phyloP scores from a whole-genome alignment of 2,888 invertebrate species.

The Dynastes maya region DNA sequence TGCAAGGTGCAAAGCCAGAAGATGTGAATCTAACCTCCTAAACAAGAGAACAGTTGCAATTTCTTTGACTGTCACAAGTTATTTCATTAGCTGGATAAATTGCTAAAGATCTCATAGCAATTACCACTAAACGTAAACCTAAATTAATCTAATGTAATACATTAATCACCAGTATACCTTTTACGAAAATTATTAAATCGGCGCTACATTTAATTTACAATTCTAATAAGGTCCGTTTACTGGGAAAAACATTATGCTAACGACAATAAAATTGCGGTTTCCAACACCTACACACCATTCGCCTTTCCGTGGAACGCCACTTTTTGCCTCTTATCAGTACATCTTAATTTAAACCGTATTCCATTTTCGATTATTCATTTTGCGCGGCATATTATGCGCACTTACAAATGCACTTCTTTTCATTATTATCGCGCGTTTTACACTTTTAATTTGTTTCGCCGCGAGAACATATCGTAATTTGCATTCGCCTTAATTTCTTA shows the following conservation, averaged over 20 bases:
- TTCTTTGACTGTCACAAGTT: too few relatives aligned
- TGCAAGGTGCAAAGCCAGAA: too few relatives aligned
- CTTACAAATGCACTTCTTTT: constrained; percentile 26
- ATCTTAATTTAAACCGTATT: constrained; percentile 20
- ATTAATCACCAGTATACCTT: not conserved
- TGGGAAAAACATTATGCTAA: not conserved
- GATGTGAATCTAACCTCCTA: too few relatives aligned
- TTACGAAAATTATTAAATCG: not conserved
- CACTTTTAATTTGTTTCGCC: constrained; percentile 7
- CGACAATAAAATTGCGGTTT: not conserved
- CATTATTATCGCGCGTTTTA: constrained; percentile 10
- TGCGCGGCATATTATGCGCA: not conserved
- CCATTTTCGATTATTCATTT: constrained; percentile 14
- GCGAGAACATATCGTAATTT: constrained; percentile 22
- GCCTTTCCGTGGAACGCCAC: not conserved
- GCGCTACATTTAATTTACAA: too few relatives aligned
- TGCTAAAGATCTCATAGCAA: too few relatives aligned
- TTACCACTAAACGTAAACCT: too few relatives aligned
- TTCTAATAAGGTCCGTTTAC: too few relatives aligned
- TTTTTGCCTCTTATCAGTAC: constrained; percentile 1
- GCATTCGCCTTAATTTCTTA: constrained; percentile 34
- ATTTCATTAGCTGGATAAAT: too few relatives aligned
- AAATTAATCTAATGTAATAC: too few relatives aligned
- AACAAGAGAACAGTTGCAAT: too few relatives aligned
- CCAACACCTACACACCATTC: not conserved